These are phyloP conservation scores for Carollia perspicillata DNA, from an alignment of 2,113 vertebrate genomes.

Conservation along the genomic window DNA sequence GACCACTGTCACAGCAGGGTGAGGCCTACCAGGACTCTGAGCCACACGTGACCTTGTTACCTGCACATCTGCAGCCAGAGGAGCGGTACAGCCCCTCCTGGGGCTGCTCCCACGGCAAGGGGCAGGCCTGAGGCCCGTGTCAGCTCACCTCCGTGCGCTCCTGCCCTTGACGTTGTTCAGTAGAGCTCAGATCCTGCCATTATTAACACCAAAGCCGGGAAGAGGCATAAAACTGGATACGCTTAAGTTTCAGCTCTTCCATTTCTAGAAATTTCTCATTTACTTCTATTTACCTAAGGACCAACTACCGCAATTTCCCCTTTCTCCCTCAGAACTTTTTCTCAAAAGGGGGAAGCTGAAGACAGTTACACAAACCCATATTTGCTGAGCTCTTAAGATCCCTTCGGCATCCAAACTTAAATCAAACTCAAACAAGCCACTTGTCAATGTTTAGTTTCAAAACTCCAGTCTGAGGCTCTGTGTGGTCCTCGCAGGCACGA, in stretches of 20 bases:
- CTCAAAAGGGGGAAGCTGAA: neutral
- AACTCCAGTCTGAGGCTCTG: constrained; percentile 27
- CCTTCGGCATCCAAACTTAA: constrained; percentile 27
- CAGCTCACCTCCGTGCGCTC: neutral
- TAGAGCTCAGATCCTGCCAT: neutral
- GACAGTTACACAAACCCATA: neutral
- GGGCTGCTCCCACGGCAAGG: neutral
- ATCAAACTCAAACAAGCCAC: constrained; percentile 22
- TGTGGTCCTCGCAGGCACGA: neutral
- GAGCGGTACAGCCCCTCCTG: neutral
- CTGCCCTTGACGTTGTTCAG: neutral
- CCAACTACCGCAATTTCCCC: neutral
- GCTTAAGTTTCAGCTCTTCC: neutral
- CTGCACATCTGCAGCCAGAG: neutral
- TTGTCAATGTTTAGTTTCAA: constrained; percentile 51
- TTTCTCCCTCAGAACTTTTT: neutral
- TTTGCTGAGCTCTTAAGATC: neutral
- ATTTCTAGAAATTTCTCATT: neutral
- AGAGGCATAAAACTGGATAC: neutral
- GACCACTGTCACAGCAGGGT: neutral
- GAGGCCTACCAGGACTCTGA: neutral
- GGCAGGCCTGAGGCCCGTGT: neutral
- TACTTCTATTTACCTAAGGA: neutral
- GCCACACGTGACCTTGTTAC: neutral
- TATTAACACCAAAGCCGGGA: neutral